These are phyloP conservation scores for Malacoraja senta DNA, from an alignment of 2,797 vertebrate species.

Conservation along the genomic window DNA sequence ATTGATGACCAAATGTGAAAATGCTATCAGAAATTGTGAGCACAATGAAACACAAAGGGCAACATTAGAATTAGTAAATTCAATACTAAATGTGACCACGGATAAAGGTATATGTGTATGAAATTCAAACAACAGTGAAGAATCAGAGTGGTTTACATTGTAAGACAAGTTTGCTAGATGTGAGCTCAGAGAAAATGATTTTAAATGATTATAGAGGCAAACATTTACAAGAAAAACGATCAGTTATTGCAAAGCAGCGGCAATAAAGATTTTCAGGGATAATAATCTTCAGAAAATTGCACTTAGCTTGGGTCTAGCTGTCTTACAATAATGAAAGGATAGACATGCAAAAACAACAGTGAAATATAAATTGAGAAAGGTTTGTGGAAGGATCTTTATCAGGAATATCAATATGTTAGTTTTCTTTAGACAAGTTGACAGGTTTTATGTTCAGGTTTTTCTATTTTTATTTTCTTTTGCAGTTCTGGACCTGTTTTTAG, in stretches of 20 bases:
- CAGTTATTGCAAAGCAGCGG: neutral
- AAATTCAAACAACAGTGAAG: neutral
- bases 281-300: neutral
- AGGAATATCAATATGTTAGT: neutral
- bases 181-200: neutral
- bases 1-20: neutral
- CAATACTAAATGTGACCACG: neutral
- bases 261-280: neutral
- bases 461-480: neutral
- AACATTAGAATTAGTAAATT: neutral
- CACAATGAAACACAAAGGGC: neutral
- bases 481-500: neutral
- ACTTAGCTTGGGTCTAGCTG: neutral
- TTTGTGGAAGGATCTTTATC: neutral
- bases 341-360: neutral
- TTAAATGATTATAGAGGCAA: neutral
- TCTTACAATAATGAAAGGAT: neutral
- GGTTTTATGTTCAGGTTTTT: neutral
- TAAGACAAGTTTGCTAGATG: too few relatives aligned
- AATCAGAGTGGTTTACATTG: neutral
- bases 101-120: neutral
- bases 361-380: neutral
- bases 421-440: neutral
- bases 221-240: neutral
- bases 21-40: neutral